Evolutionary conservation across 2,888 invertebrate genomes (phyloP), one percentile per base, ranked within the genome.

Genomic region (Rhingia rostrata): DNA sequence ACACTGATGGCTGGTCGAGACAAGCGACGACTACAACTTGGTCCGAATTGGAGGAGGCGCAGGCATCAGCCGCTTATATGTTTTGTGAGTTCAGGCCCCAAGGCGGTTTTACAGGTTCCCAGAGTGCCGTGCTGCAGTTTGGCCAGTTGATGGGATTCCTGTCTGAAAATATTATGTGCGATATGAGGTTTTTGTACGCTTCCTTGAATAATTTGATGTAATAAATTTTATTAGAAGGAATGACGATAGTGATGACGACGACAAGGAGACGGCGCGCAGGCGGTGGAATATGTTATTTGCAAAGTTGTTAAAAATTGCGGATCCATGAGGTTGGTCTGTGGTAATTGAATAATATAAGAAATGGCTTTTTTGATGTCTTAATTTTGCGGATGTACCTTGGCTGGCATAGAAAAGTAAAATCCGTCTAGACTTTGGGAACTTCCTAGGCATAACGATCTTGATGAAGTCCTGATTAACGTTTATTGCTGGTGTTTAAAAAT

Each of bases 91-190:
- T 53, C 41, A 39, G 61, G 45, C 69, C 80, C 74, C 45, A 58
- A 66, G 74, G 80, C 70, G 32, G 79, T 79, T 83, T 70, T 72
- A 84, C 84, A 75, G 80, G 84, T 80, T 80, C 64, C 64, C 70
- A 60, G 51, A 47, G 58, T n/a, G 14, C 32, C 49, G 7, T 47
- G 49, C n/a, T 64, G 74, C 35, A 33, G 39, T 12, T 6, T 56
- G 45, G 56, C 61, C 70, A 82, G 66, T 56, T 63, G 63, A 80
- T 84, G 80, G 74, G 80, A 84, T 80, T 84, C 80, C 84, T 84
- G 84, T 84, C 84, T 84, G 75, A 84, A 84, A 84, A 84, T 84
- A 80, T 80, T 84, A 84, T 84, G 84, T 84, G 84, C 84, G 84
- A 84, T 84, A 84, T 84, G 80, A 75, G 74, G 80, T 84, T 84